Evolutionary conservation across 2,888 invertebrate genomes (phyloP).

Genomic region (Heliconius ethilla): DNA sequence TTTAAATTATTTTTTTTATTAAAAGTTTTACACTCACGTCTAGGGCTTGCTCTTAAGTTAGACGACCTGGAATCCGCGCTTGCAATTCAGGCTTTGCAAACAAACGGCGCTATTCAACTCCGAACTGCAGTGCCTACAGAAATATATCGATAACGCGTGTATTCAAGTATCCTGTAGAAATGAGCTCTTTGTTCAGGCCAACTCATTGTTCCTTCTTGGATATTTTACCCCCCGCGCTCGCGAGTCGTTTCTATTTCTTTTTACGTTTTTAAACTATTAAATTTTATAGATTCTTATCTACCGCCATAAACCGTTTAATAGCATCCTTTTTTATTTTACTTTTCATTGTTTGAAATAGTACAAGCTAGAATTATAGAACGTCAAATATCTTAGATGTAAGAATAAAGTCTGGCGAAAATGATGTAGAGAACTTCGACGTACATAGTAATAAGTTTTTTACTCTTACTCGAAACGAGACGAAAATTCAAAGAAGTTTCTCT

Average conservation of each 20-base stretch:
- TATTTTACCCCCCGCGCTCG: slow-evolving; percentile 28
- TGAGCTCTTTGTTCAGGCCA: slow-evolving; percentile 61
- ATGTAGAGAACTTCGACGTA: slow-evolving; percentile 38
- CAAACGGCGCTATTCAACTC: slow-evolving; percentile 49
- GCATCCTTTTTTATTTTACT: neutral
- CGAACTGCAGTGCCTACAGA: slow-evolving; percentile 52
- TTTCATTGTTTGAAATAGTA: neutral
- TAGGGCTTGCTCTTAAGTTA: slow-evolving; percentile 42
- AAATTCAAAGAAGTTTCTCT: slow-evolving; percentile 33
- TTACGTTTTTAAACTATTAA: slow-evolving; percentile 19
- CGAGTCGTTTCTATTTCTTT: slow-evolving; percentile 29
- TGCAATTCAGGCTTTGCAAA: slow-evolving; percentile 60
- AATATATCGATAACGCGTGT: slow-evolving; percentile 50
- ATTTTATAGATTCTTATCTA: neutral
- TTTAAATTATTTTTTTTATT: neutral
- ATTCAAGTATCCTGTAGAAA: slow-evolving; percentile 58
- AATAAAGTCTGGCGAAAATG: slow-evolving; percentile 31
- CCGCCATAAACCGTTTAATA: neutral
- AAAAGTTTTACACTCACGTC: slow-evolving; percentile 26
- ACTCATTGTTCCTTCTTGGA: slow-evolving; percentile 54
- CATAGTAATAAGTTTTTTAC: slow-evolving; percentile 34
- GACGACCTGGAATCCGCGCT: slow-evolving; percentile 57
- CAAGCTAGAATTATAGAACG: neutral
- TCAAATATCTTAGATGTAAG: slow-evolving; percentile 23
- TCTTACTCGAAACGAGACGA: slow-evolving; percentile 36